phyloP scores from a whole-genome alignment of 2,113 vertebrate genomes.

The Emydocephalus ijimae region DNA sequence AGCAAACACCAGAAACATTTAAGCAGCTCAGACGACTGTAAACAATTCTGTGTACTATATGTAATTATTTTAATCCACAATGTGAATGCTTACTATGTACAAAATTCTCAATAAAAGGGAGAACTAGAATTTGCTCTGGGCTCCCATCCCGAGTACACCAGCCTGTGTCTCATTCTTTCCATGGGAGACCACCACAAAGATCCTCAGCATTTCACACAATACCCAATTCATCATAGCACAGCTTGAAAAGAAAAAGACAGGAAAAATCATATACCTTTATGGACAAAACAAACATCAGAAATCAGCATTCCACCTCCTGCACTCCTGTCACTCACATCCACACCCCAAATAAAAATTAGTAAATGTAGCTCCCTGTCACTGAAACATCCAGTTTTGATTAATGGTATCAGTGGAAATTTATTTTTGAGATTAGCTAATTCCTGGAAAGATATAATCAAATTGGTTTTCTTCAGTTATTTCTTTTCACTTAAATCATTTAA shows the following conservation, averaged over 20 bases:
- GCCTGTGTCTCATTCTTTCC: too few relatives aligned
- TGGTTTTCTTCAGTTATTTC: not conserved
- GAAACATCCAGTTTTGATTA: not conserved
- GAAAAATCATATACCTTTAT: not conserved
- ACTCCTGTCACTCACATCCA: not conserved
- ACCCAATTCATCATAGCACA: not conserved
- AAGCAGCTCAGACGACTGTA: too few relatives aligned
- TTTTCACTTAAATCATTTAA: slow-evolving; percentile 13
- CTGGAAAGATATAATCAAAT: not conserved
- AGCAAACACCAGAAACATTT: too few relatives aligned
- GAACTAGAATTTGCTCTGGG: too few relatives aligned
- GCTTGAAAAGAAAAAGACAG: not conserved
- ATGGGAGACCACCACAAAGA: too few relatives aligned
- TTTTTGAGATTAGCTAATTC: not conserved
- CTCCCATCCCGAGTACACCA: too few relatives aligned
- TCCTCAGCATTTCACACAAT: not conserved
- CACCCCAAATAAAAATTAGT: not conserved
- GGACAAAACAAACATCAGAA: not conserved
- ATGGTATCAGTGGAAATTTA: not conserved
- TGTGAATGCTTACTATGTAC: too few relatives aligned
- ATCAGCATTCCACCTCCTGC: not conserved
- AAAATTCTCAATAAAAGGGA: too few relatives aligned
- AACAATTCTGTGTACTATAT: too few relatives aligned
- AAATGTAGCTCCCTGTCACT: not conserved
- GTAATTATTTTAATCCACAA: too few relatives aligned